Base-by-base conservation (phyloP, 2,888 invertebrate genomes). In the Slavum lentiscoides region DNA sequence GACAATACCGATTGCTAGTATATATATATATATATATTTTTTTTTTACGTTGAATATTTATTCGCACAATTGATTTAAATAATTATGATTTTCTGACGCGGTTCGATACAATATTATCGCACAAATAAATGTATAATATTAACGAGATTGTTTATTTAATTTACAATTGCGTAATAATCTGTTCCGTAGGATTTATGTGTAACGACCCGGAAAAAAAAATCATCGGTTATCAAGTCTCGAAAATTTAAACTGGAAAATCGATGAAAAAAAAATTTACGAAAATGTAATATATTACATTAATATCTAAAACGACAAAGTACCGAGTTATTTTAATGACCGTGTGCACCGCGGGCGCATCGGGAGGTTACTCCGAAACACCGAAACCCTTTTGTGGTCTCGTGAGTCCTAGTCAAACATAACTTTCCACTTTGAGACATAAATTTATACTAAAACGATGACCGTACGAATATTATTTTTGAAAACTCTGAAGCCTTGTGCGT, bases 351-450 rank as follows among this genome's bases (percentile, higher is more conserved):
- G 39, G 59, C 68, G 7, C 67, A 67, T 75, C 39, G 58, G 75
- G 75, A 75, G 68, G 68, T 59, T 67, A 19, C 15, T 58, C 39
- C 23, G 7, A 68, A 76, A 76, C 76, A 76, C 43, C 9, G 15
- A 76, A 76, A 76, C 58, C 66, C 68, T 76, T 68, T 67, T 75
- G 58, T 67, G 23, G 55, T 67, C 43, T 23, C 43, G 13, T 68
- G 59, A n/a, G 58, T 68, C 9, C n/a, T 43, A 5, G 68, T 15
- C 17, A 49, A 76, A 68, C 76, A 77, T 30, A 70, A 77, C 69
- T 77, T 77, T 77, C 69, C 69, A 77, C 69, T 69, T 77, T 77
- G 11, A 77, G 61, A 69, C 53, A 69, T 55, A 74, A 55, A 55
- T 66, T 66, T n/a, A 58, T 11, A 55, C 37, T 17, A 55, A 66